phyloP scores from a whole-genome alignment of 2,888 invertebrate species.

The Papilio demoleus region DNA sequence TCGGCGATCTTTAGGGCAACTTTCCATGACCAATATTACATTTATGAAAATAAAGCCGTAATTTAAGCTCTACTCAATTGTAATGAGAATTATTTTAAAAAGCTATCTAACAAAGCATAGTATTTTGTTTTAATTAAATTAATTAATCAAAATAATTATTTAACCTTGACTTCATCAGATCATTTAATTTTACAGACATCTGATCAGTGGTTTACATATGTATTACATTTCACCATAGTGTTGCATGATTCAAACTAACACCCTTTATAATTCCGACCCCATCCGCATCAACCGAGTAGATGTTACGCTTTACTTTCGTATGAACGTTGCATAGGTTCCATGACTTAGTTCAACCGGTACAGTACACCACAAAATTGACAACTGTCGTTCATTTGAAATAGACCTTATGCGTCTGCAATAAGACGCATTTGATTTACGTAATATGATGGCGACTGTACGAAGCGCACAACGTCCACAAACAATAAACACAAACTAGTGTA shows the following conservation, averaged over 20 bases:
- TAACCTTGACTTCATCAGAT: no score
- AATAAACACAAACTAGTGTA: slow-evolving; percentile 58
- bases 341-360: slow-evolving; percentile 71
- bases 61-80: no score
- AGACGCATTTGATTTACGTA: background rate
- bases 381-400: slow-evolving; percentile 45
- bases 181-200: no score
- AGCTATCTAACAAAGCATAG: no score
- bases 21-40: no score
- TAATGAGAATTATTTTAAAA: no score
- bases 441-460: slow-evolving; percentile 27
- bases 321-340: slow-evolving; percentile 66
- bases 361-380: slow-evolving; percentile 60
- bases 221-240: background rate
- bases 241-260: background rate
- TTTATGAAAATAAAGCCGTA: no score
- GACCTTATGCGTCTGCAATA: slow-evolving; percentile 19
- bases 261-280: slow-evolving; percentile 50
- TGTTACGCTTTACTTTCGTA: slow-evolving; percentile 66
- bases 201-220: background rate
- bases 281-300: slow-evolving; percentile 63
- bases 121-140: no score
- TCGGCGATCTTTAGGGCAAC: no score
- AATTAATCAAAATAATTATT: no score
- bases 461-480: slow-evolving; percentile 39